phyloP scores from a whole-genome alignment of 2,113 vertebrate species.

The Danio rerio region GRCz12tu NC_133198.1:39766001-39766500 shows the following conservation, averaged over 20 bases:
- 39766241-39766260: constrained; percentile 92
- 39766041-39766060: constrained; percentile 1
- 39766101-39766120: constrained; percentile 80
- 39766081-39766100: background rate
- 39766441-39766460: constrained; percentile 81
- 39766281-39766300: constrained; percentile 96
- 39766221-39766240: constrained; percentile 97
- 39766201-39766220: constrained; percentile 95
- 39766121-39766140: constrained; percentile 86
- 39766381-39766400: constrained; percentile 98
- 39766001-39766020: constrained; percentile 39
- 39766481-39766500: constrained; percentile 62
- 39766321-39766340: constrained; percentile 97
- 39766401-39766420: constrained; percentile 94
- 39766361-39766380: constrained; percentile 93
- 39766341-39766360: constrained; percentile 98
- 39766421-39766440: constrained; percentile 93
- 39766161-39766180: constrained; percentile 98
- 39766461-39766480: constrained; percentile 60
- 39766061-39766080: constrained; percentile 18
- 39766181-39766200: constrained; percentile 89
- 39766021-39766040: constrained; percentile 32
- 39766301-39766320: constrained; percentile 97
- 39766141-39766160: constrained; percentile 99
- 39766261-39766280: constrained; percentile 98